Evolutionary conservation across 2,113 vertebrate genomes (phyloP).

Genomic region (Junco hyemalis): DNA sequence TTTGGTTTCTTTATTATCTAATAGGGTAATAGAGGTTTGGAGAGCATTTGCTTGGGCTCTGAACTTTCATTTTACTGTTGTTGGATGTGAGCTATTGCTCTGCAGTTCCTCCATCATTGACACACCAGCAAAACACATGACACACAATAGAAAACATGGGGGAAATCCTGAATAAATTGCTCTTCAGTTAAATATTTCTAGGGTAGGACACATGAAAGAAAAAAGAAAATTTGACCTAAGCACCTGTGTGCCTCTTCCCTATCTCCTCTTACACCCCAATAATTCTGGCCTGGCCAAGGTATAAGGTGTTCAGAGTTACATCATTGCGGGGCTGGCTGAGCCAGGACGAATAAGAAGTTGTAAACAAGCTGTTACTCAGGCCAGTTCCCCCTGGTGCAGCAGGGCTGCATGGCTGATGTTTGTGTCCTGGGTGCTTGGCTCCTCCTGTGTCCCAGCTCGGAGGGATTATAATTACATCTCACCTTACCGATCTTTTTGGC

Average conservation of each 20-base stretch:
- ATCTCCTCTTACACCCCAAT: neutral
- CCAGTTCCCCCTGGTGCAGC: neutral
- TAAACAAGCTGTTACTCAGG: slow-evolving; percentile 13
- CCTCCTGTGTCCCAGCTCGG: slow-evolving; percentile 3
- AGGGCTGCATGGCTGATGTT: neutral
- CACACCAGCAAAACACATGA: neutral
- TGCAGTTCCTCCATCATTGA: neutral
- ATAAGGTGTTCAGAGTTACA: neutral
- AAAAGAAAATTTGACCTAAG: neutral
- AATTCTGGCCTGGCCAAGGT: neutral
- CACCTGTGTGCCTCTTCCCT: neutral
- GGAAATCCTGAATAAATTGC: neutral
- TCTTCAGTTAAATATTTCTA: neutral
- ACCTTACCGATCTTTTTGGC: slow-evolving; percentile 38
- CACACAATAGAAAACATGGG: neutral
- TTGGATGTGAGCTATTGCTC: neutral
- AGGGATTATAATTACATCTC: slow-evolving; percentile 61
- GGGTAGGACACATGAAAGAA: neutral
- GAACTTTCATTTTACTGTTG: neutral
- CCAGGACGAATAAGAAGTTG: neutral
- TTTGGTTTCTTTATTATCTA: neutral
- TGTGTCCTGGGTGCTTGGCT: neutral
- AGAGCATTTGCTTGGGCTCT: neutral
- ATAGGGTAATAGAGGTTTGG: neutral
- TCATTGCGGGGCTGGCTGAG: neutral